Percentiles rank a stretch among this genome's conserved stretches.
These are phyloP conservation scores for Halocynthia aurantium DNA, from an alignment of 23 tunicate genomes.

Conservation along the genomic window DNA sequence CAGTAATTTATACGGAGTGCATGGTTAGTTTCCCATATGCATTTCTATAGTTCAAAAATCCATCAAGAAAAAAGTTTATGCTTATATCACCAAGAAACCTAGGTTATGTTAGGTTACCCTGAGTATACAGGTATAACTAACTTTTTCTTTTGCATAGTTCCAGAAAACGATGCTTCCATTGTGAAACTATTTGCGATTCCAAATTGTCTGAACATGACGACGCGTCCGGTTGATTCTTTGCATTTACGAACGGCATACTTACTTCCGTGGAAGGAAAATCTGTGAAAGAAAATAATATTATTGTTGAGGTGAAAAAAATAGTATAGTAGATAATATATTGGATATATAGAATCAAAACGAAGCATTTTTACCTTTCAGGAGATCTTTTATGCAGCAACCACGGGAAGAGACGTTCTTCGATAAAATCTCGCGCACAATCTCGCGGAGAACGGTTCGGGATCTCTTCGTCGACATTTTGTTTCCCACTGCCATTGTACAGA, in stretches of 20 bases:
- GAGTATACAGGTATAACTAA: constrained; percentile 24
- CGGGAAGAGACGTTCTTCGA: constrained; percentile 85
- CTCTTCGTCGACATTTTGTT: background rate
- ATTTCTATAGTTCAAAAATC: too few species aligned
- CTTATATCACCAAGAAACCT: too few species aligned
- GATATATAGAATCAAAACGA: background rate
- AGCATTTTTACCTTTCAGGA: constrained; percentile 47
- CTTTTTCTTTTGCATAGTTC: constrained; percentile 37
- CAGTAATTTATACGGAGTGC: too few species aligned
- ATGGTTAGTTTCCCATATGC: too few species aligned
- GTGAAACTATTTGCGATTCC: constrained; percentile 88
- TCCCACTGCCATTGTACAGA: constrained; percentile 9
- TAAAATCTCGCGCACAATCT: constrained; percentile 62
- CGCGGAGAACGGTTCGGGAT: constrained; percentile 2
- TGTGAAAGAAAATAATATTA: constrained; percentile 20
- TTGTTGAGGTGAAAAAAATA: background rate
- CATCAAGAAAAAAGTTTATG: too few species aligned
- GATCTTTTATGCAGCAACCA: constrained; percentile 75
- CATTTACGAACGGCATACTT: constrained; percentile 76
- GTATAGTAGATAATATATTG: background rate
- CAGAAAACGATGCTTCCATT: constrained; percentile 90
- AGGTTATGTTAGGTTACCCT: too few species aligned
- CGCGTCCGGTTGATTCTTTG: constrained; percentile 95
- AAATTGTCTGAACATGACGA: constrained; percentile 92
- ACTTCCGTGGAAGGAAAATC: constrained; percentile 86